Evolutionary conservation across 2,113 vertebrate species (phyloP).

Genomic region (Embiotoca jacksoni): DNA sequence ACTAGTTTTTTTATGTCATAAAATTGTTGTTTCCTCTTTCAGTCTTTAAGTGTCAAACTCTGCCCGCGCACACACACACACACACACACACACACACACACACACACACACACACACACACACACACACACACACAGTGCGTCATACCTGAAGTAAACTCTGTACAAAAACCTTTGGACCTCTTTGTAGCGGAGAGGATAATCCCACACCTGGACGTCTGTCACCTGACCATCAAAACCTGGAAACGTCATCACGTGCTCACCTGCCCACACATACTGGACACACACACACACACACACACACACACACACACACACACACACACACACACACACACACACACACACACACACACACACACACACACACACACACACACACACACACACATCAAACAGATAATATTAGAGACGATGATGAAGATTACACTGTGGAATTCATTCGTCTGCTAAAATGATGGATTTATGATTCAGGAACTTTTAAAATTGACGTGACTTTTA

Average conservation of each 20-base stretch:
- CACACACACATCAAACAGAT: not conserved
- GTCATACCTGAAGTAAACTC: conserved; percentile 34
- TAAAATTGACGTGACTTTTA: too few relatives aligned
- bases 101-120: too few relatives aligned
- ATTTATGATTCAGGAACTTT: too few relatives aligned
- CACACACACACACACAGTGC: not conserved
- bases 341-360: not conserved
- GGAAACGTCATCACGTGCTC: conserved; percentile 51
- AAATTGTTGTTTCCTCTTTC: too few relatives aligned
- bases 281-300: conserved; percentile 47
- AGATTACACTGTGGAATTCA: too few relatives aligned
- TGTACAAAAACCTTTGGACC: conserved; percentile 60
- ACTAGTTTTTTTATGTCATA: too few relatives aligned
- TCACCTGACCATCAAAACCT: conserved; percentile 68
- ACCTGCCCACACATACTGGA: conserved; percentile 55
- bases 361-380: not conserved
- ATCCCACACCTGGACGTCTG: conserved; percentile 76
- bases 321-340: conserved; percentile 14
- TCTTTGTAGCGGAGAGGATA: conserved; percentile 55
- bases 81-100: too few relatives aligned
- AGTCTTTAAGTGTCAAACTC: too few relatives aligned
- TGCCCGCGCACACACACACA: not conserved
- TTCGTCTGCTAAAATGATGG: too few relatives aligned
- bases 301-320: conserved; percentile 14
- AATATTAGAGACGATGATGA: not conserved